Conservation (phyloP, 2,888 invertebrate species). For the Chrysolina americana region DNA sequence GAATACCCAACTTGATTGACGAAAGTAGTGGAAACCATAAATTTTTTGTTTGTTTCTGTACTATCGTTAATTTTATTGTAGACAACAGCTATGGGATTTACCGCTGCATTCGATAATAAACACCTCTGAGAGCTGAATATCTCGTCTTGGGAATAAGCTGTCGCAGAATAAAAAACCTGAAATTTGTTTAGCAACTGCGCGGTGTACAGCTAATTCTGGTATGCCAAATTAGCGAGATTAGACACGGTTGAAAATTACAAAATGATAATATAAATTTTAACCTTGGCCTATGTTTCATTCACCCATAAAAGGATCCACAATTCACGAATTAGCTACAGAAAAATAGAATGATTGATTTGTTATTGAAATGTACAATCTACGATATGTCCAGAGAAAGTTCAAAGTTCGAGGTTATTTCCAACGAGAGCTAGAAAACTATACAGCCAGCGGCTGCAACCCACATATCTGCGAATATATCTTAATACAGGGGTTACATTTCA, state of each 20-base stretch:
- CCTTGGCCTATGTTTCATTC: slow-evolving; percentile 9
- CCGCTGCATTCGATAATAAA: too few species aligned
- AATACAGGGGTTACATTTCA: too few species aligned
- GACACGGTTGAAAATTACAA: slow-evolving; percentile 7
- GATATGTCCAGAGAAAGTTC: not conserved
- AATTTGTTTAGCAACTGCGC: not conserved
- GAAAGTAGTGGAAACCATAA: too few species aligned
- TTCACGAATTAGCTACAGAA: not conserved
- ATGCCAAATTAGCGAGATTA: not conserved
- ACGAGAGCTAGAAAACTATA: not conserved
- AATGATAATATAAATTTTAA: not conserved
- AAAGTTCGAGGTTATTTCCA: not conserved
- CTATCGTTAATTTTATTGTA: too few species aligned
- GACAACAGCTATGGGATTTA: too few species aligned
- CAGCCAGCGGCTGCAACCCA: too few species aligned
- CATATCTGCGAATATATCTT: too few species aligned
- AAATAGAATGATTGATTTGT: slow-evolving; percentile 3
- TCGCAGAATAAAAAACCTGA: not conserved
- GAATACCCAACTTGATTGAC: too few species aligned
- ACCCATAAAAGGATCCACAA: slow-evolving; percentile 5
- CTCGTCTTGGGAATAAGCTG: not conserved
- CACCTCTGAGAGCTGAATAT: too few species aligned
- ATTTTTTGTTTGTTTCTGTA: too few species aligned
- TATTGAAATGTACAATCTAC: not conserved
- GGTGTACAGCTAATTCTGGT: not conserved